These are phyloP conservation scores for Tillus elongatus DNA, from an alignment of 2,888 invertebrate species.

Conservation along the genomic window DNA sequence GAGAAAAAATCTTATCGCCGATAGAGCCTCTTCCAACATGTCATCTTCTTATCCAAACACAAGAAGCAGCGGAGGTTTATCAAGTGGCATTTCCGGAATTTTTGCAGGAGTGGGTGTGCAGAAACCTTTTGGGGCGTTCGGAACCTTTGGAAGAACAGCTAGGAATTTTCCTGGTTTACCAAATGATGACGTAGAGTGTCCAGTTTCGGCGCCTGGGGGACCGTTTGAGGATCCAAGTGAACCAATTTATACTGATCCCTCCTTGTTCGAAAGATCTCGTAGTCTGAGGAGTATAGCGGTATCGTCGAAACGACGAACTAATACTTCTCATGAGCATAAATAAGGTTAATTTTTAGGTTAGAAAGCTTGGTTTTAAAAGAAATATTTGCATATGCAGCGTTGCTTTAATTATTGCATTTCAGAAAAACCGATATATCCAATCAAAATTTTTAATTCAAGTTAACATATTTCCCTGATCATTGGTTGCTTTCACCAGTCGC, in stretches of 20 bases:
- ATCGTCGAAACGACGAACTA: constrained; percentile 36
- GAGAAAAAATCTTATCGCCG: constrained; percentile 55
- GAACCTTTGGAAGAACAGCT: constrained; percentile 28
- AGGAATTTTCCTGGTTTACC: constrained; percentile 33
- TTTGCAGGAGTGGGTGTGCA: constrained; percentile 54
- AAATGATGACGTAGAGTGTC: constrained; percentile 34
- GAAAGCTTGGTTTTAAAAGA: no score
- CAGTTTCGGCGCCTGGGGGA: constrained; percentile 34
- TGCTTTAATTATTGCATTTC: no score
- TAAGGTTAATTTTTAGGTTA: no score
- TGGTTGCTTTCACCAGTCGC: no score
- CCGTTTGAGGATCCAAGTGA: constrained; percentile 82
- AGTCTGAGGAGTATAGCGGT: constrained; percentile 58
- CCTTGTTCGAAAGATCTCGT: constrained; percentile 76
- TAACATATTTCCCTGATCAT: no score
- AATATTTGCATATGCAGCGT: no score
- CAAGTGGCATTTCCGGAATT: constrained; percentile 53
- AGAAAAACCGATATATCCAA: no score
- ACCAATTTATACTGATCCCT: constrained; percentile 88
- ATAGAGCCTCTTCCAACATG: constrained; percentile 42
- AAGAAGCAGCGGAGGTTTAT: constrained; percentile 44
- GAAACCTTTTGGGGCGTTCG: constrained; percentile 55
- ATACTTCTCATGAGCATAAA: no score
- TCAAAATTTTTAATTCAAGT: no score
- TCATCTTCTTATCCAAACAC: constrained; percentile 42